Percentiles rank a stretch among this genome's conserved stretches.
Conservation (phyloP, 23 tunicate species). For the Corella eumyota region DNA sequence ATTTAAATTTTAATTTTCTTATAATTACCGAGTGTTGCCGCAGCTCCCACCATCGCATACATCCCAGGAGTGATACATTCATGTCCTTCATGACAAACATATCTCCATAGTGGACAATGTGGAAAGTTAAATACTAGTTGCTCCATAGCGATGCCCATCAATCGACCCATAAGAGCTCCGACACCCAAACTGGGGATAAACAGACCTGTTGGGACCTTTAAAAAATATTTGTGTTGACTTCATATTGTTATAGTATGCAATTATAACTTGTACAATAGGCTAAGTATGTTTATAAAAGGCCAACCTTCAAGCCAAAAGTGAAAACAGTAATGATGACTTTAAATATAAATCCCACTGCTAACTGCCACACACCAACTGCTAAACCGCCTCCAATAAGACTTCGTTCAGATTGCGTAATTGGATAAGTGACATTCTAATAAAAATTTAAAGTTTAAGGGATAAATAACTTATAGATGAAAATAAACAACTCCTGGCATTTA, state of each 20-base stretch:
- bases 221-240: too few species aligned
- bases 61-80: slow-evolving; percentile 90
- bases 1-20: neutral
- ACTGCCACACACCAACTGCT: slow-evolving; percentile 72
- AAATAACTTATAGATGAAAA: too few species aligned
- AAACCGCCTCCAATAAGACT: slow-evolving; percentile 63
- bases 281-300: too few species aligned
- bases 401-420: slow-evolving; percentile 20
- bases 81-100: slow-evolving; percentile 30
- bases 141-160: slow-evolving; percentile 83
- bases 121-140: slow-evolving; percentile 64
- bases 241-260: too few species aligned
- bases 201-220: slow-evolving; percentile 87
- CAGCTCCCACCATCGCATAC: slow-evolving; percentile 99
- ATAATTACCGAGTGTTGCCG: slow-evolving; percentile 72
- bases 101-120: slow-evolving; percentile 44
- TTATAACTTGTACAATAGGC: too few species aligned
- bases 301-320: slow-evolving; percentile 95
- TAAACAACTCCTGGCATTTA: too few species aligned
- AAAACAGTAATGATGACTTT: slow-evolving; percentile 85
- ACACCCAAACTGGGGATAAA: slow-evolving; percentile 95
- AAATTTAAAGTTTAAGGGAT: too few species aligned
- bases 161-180: slow-evolving; percentile 91
- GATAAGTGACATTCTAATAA: too few species aligned
- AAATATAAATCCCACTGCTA: slow-evolving; percentile 59